Evolutionary conservation across 92 coral and sea anemone species (phyloP).

Genomic region (Porites cylindrica): DNA sequence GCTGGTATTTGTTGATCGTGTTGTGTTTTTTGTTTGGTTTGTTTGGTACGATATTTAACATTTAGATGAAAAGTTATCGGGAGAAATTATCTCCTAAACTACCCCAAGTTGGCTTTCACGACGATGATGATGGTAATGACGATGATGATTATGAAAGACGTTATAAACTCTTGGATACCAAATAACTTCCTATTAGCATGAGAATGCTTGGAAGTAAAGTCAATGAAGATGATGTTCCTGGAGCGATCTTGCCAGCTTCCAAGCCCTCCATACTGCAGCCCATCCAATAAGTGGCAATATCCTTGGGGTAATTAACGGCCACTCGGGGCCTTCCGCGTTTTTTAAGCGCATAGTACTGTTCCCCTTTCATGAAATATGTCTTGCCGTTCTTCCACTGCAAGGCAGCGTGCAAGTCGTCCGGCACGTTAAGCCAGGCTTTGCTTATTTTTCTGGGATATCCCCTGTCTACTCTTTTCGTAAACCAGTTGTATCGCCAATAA

Average conservation of each 20-base stretch:
- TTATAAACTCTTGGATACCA: conserved; percentile 1
- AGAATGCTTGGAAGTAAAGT: conserved; percentile 21
- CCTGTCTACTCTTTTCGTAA: conserved; percentile 52
- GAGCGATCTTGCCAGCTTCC: conserved; percentile 28
- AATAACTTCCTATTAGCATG: conserved; percentile 9
- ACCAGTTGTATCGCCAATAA: conserved; percentile 85
- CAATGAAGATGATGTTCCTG: conserved; percentile 22
- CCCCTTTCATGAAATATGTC: conserved; percentile 84
- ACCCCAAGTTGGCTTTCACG: too few relatives aligned
- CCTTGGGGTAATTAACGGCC: conserved; percentile 67
- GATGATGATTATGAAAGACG: background rate
- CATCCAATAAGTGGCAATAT: conserved; percentile 71
- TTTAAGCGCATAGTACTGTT: conserved; percentile 52
- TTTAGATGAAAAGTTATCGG: too few relatives aligned
- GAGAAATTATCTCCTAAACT: too few relatives aligned
- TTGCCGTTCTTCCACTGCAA: conserved; percentile 85
- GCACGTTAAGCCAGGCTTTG: conserved; percentile 73
- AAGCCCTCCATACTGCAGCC: conserved; percentile 47
- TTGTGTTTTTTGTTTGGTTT: too few relatives aligned
- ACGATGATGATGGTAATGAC: too few relatives aligned
- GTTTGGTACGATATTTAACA: too few relatives aligned
- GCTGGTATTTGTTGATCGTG: too few relatives aligned
- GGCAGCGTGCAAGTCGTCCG: conserved; percentile 67
- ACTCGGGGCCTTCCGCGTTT: conserved; percentile 48
- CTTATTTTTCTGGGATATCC: conserved; percentile 80